Evolutionary conservation across 1,140 invertebrate genomes (phyloP), one percentile per base, ranked within the genome.

Genomic region (Archegozetes longisetosus): DNA sequence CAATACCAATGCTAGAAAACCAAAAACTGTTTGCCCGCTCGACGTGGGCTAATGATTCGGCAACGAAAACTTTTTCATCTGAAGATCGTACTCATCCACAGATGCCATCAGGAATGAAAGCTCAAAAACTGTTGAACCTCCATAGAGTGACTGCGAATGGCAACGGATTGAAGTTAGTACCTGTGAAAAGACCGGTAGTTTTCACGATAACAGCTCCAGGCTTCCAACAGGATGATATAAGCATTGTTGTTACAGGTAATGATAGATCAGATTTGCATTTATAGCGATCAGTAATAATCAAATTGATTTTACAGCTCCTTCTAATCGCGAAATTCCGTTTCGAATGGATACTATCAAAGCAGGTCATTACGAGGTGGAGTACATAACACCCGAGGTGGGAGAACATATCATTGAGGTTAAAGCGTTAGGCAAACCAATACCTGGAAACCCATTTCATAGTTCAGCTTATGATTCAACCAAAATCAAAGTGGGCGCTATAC

Each of bases 391-490:
- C 13, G 22, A 26, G 12, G 20, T 88, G 52, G 90, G 90, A 46
- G 91, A 95, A 70, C 89, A 95, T 72, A 80, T 84, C 62, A 86
- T 94, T 61, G 81, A 84, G 66, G 84, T 94, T 46, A 60, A 65
- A 50, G 82, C 87, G 63, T 80, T 80, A 66, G 83, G 84, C 62
- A 73, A 80, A 63, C 80, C 85, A 1, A 84, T 90, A 53, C 80
- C 82, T 26, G 88, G 87, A 29, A 90, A 86, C 68, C 90, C 89
- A 2, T 93, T 92, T 74, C 82, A 84, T 63, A 86, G 88, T 64
- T 92, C 93, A 77, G 88, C 92, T 13, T 95, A 94, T 70, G 91
- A 95, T 71, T 87, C 92, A 1, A 80, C 82, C 59, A 88, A 89
- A 56, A 96, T 98, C 62, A 85, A 86, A 76, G 90, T 98, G 2